phyloP scores from a whole-genome alignment of 2,888 invertebrate genomes.

The Drosophila ezoana region DNA sequence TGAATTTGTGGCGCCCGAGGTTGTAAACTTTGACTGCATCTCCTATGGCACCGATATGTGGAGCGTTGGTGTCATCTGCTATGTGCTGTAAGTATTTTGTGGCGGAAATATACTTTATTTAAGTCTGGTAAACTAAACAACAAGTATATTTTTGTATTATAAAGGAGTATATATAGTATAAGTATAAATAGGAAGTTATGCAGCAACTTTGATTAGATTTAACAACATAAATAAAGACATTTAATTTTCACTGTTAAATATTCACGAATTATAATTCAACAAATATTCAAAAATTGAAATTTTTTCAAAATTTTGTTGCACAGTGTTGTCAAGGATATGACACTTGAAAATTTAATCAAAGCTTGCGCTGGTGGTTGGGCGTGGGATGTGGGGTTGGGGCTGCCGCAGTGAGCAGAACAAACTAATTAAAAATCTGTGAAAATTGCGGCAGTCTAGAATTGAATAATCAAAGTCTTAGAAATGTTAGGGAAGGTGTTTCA shows the following conservation, averaged over 20 bases:
- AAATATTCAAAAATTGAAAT: neutral
- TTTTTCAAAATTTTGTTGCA: neutral
- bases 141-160: too few species aligned
- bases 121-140: neutral
- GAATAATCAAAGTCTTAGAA: constrained; percentile 65
- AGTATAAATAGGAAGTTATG: too few species aligned
- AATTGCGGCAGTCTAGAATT: constrained; percentile 57
- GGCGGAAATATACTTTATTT: neutral
- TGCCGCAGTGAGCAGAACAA: constrained; percentile 23
- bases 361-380: neutral
- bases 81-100: constrained; percentile 95
- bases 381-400: neutral
- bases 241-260: neutral
- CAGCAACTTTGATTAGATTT: too few species aligned
- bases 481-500: constrained; percentile 31
- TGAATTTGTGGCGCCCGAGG: constrained; percentile 99
- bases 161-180: too few species aligned
- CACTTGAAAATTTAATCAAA: constrained; percentile 53
- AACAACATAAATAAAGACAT: too few species aligned
- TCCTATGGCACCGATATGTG: constrained; percentile 99
- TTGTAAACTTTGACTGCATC: constrained; percentile 99
- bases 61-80: constrained; percentile 99
- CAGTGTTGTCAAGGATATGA: constrained; percentile 8
- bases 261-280: neutral
- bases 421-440: constrained; percentile 73